Evolutionary conservation across 2,797 vertebrate genomes (phyloP).

Genomic region (Tangara arthus): DNA sequence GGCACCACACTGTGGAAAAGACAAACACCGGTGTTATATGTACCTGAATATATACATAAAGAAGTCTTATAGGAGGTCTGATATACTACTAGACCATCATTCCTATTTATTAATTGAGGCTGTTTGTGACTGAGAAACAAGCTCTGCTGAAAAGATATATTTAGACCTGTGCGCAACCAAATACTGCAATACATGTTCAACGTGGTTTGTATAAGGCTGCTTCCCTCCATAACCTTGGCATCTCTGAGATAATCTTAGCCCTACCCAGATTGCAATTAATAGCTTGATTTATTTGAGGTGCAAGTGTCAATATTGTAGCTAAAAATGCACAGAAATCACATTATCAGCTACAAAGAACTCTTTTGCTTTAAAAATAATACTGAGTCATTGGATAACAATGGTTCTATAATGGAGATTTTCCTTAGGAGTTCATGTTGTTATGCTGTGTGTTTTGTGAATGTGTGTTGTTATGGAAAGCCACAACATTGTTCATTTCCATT

Average conservation of each 20-base stretch:
- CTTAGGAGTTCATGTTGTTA: neutral
- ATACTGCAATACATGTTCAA: neutral
- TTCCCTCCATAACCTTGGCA: neutral
- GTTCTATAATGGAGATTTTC: neutral
- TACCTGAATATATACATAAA: neutral
- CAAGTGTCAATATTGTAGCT: neutral
- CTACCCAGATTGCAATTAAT: neutral
- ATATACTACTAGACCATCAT: neutral
- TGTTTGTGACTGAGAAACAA: neutral
- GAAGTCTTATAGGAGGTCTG: neutral
- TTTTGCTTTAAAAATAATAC: neutral
- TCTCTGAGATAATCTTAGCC: neutral
- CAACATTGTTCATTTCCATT: neutral
- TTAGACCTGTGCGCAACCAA: neutral
- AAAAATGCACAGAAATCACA: neutral
- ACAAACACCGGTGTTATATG: neutral
- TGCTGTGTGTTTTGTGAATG: neutral
- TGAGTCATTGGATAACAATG: neutral
- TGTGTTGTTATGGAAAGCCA: neutral
- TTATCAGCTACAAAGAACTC: neutral
- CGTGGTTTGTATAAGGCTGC: neutral
- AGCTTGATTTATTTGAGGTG: neutral
- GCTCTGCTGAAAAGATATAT: neutral
- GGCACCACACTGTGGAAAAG: neutral
- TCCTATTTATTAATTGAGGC: neutral